A percentile compares a stretch with the other conserved stretches of the same genome.
These are phyloP conservation scores for Eleutherodactylus coqui DNA, from an alignment of 2,797 vertebrate genomes.

Conservation along the genomic window DNA sequence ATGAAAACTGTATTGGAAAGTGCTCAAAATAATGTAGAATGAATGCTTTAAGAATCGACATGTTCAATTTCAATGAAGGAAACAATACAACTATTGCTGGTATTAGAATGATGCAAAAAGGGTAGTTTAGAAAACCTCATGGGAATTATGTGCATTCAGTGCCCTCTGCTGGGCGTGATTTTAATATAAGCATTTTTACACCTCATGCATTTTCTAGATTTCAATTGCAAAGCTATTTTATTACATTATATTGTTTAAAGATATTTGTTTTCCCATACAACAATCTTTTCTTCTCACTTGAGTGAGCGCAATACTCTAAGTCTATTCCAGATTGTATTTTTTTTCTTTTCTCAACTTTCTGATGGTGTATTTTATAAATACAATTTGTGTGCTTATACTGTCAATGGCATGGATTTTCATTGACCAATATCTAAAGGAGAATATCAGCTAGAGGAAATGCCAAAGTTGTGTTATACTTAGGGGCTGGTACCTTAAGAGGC, in stretches of 20 bases:
- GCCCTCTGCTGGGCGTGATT: conserved; percentile 33
- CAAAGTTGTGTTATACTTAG: background rate
- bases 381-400: background rate
- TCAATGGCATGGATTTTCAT: background rate
- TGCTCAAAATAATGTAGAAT: background rate
- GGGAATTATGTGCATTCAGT: conserved; percentile 41
- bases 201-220: background rate
- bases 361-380: background rate
- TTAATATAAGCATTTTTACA: conserved; percentile 13
- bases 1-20: background rate
- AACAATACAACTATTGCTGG: background rate
- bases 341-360: background rate
- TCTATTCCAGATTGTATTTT: background rate
- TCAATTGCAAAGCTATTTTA: background rate
- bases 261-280: background rate
- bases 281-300: background rate
- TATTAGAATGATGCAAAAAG: background rate
- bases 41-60: too few species aligned
- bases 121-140: conserved; percentile 21
- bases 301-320: background rate
- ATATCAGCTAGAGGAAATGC: background rate
- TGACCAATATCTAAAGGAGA: background rate
- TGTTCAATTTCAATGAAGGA: background rate
- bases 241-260: background rate
- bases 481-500: background rate